Base-by-base conservation (phyloP, 2,113 vertebrate species). In the Erpornis zantholeuca region DNA sequence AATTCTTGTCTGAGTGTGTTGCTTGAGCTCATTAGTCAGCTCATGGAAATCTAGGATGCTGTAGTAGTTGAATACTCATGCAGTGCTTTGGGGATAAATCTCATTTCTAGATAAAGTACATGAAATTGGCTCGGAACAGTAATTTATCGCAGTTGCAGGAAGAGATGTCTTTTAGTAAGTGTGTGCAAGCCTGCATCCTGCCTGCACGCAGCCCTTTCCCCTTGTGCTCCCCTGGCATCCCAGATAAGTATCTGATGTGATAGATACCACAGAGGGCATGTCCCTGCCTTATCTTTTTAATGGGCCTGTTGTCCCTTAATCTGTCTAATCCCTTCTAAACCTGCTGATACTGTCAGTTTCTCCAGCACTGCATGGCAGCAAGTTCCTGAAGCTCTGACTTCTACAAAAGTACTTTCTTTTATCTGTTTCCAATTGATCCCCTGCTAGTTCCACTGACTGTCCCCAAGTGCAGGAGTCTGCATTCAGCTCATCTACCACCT, bases 331-430 rank as follows among this genome's bases (percentile, higher is more conserved):
- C 64, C 71, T 81, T 88, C 79, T 83, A 82, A 94, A 81, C 36
- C 47, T 64, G 64, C 75, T 80, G 71, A 86, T 64, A 29, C 35
- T 50, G 56, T 75, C 4, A 4, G 35, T 49, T 78, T 59, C 80
- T 80, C 33, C 82, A 92, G 60, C 38, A 38, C 47, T 4, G 3
- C 1, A 2, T 31, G 38, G 68, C 72, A 77, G 45, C 20, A 11
- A 83, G 54, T 53, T 95, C 47, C 72, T 73, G 83, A 86, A 83
- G 64, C 54, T 92, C 91, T 66, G 76, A n/a, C 35, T 86, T 52
- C 70, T 92, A n/a, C 91, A 88, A 76, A 80, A 94, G 61, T 70
- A 36, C 19, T 84, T 79, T 54, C 50, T 83, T 95, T 79, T 89
- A 52, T 89, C 90, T 90, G 35, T 78, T 88, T 86, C 53, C 47